phyloP scores from a whole-genome alignment of 2,888 invertebrate species.

The Thysanoteuthis rhombus region DNA sequence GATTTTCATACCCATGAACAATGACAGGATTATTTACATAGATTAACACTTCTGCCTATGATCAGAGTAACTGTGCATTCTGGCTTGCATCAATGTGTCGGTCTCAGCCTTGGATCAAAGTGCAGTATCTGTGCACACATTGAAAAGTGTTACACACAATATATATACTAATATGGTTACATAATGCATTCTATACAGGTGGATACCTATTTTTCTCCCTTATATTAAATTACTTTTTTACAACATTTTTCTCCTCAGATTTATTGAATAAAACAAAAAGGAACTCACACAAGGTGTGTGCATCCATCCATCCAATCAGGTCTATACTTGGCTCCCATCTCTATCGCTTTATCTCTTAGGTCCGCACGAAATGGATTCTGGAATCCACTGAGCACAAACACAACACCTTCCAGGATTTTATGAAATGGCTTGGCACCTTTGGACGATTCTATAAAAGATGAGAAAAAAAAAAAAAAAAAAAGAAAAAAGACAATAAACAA shows the following conservation, averaged over 20 bases:
- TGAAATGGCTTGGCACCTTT: constrained; percentile 67
- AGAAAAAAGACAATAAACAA: background rate
- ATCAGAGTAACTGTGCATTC: too few species aligned
- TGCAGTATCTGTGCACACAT: too few species aligned
- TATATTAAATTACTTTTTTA: too few species aligned
- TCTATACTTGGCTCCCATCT: constrained; percentile 83
- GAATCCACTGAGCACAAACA: constrained; percentile 87
- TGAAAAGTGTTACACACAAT: too few species aligned
- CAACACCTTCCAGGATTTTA: constrained; percentile 75
- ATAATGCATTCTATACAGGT: too few species aligned
- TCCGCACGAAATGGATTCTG: constrained; percentile 81
- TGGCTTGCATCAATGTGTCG: too few species aligned
- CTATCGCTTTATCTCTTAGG: constrained; percentile 76
- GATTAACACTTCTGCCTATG: too few species aligned
- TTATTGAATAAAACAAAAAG: background rate
- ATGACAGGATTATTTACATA: too few species aligned
- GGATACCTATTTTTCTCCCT: too few species aligned
- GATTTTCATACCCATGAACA: too few species aligned
- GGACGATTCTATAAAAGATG: background rate
- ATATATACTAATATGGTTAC: too few species aligned
- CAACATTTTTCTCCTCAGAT: background rate
- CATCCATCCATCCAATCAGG: constrained; percentile 79
- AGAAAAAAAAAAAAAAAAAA: background rate
- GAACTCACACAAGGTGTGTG: constrained; percentile 83
- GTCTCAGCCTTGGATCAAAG: too few species aligned